Base-by-base conservation (phyloP, 2,888 invertebrate species). In the Drosophila mercatorum region DNA sequence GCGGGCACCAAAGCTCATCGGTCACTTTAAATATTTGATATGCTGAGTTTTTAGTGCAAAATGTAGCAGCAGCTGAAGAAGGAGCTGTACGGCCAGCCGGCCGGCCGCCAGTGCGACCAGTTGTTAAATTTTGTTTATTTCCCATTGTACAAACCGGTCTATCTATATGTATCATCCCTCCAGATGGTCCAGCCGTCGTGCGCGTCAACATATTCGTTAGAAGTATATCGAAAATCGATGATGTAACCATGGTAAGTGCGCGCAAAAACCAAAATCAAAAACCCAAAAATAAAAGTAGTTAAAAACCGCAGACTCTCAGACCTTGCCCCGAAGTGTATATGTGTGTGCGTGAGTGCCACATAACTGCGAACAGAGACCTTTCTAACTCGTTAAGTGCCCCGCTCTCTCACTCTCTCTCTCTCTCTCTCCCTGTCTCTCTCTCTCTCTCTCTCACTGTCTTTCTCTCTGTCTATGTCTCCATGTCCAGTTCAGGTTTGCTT, bases 201-300 rank as follows among this genome's bases (percentile, higher is more conserved):
- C 96, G 96, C 95, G 98, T 98, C 95, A 98, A 98, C 97, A 97
- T 98, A 95, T 97, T 97, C 96, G 97, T 98, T 94, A 95, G 98
- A 95, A 98, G 98, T 97, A 97, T 98, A 95, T 97, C 98, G 95
- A 98, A 98, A 95, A 98, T 98, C 95, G 98, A 98, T 96, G 98
- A 98, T 95, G 98, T 98, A 94, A 98, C 97, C 92, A 98, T 98
- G 98, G 98, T 98, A 97, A 97, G 97, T 97, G 83, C 89, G 90
- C 88, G 89, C 66, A 57, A 65, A 69, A 59, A 53, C 47, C 63
- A 57, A 69, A 61, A 71, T 52, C 63, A 57, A 69, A 59, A 74
- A 71, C 52, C 36, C 51, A 55, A 56, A 11, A 34, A 56, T 67
- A 70, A 67, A 63, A 56, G 40, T 44, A 51, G 49, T 51, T 58